phyloP scores from a whole-genome alignment of 2,888 invertebrate species.

The Chrysolina americana region DNA sequence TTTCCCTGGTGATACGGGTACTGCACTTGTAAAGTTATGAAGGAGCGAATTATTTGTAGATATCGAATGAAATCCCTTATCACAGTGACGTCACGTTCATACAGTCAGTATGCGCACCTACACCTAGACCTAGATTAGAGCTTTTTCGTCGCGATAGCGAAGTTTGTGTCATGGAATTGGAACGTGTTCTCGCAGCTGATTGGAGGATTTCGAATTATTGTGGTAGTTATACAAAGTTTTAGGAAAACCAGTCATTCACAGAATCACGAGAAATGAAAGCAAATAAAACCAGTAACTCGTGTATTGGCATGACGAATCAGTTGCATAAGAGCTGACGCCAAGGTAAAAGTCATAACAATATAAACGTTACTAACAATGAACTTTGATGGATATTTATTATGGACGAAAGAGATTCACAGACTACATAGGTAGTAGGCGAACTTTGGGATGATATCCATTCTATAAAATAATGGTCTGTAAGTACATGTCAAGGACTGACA shows the following conservation, averaged over 20 bases:
- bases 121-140: no score
- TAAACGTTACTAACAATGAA: conserved; percentile 1
- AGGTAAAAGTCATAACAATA: conserved; percentile 17
- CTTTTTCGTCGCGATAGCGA: no score
- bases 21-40: no score
- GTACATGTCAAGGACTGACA: no score
- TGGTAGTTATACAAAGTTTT: not conserved
- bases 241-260: not conserved
- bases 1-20: no score
- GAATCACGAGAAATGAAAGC: conserved; percentile 6
- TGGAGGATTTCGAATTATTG: not conserved
- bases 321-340: conserved; percentile 21
- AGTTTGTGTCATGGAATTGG: not conserved
- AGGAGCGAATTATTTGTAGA: no score
- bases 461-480: no score
- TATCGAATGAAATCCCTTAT: no score
- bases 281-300: not conserved
- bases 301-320: conserved; percentile 4
- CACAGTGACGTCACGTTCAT: no score
- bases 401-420: not conserved
- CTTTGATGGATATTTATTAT: not conserved
- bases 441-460: no score
- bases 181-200: not conserved
- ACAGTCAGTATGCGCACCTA: no score
- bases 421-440: no score